These are phyloP conservation scores for Neoarius graeffei DNA, from an alignment of 2,113 vertebrate genomes.

Conservation along the genomic window DNA sequence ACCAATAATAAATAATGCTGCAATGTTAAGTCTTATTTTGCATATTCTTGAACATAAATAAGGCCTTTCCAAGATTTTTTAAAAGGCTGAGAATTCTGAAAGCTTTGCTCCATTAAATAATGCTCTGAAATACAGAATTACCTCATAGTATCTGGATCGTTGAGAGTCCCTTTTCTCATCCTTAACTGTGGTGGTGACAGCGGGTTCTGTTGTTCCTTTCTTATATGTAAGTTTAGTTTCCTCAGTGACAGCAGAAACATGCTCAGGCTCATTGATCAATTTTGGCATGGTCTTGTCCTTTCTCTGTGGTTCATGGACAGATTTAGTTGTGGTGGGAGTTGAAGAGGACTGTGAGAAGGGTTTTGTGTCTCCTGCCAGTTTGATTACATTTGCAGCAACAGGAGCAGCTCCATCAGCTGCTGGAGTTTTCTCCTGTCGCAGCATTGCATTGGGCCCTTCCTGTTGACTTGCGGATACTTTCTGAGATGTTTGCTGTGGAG, in stretches of 20 bases:
- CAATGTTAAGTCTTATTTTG: not conserved
- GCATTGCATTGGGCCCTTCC: conserved; percentile 59
- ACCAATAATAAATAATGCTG: not conserved
- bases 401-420: conserved; percentile 57
- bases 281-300: conserved; percentile 61
- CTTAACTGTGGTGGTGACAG: conserved; percentile 63
- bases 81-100: not conserved
- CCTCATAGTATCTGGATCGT: conserved; percentile 83
- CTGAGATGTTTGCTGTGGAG: conserved; percentile 63
- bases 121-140: conserved; percentile 64
- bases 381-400: conserved; percentile 62
- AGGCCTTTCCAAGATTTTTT: not conserved
- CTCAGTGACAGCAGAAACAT: conserved; percentile 54
- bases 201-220: conserved; percentile 69
- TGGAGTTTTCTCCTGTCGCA: conserved; percentile 63
- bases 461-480: conserved; percentile 62
- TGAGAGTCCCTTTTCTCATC: conserved; percentile 74
- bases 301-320: conserved; percentile 57
- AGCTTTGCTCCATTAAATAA: not conserved
- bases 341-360: conserved; percentile 62
- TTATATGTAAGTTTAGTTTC: conserved; percentile 64
- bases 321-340: conserved; percentile 33
- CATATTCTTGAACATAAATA: not conserved
- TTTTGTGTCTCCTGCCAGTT: conserved; percentile 71
- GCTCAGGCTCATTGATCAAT: conserved; percentile 48